These are phyloP conservation scores for Philonicus albiceps DNA, from an alignment of 2,888 invertebrate genomes.

Conservation along the genomic window DNA sequence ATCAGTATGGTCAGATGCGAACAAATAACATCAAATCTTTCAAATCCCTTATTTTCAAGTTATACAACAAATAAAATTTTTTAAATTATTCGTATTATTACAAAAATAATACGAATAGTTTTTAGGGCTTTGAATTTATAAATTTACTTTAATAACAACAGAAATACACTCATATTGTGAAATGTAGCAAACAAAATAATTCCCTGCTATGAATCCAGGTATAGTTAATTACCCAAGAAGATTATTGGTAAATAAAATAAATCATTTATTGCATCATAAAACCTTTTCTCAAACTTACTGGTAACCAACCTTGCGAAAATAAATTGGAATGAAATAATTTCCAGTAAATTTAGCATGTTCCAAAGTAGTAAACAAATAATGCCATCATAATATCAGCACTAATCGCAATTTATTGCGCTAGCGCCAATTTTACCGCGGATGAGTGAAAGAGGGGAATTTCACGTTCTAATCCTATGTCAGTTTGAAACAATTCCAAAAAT, in stretches of 20 bases:
- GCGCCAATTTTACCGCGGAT: neutral
- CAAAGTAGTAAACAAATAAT: constrained; percentile 25
- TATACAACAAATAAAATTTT: too few species aligned
- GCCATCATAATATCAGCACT: constrained; percentile 35
- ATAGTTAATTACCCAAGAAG: neutral
- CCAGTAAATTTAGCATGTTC: constrained; percentile 33
- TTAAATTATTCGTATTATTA: too few species aligned
- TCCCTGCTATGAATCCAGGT: neutral
- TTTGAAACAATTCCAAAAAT: constrained; percentile 45
- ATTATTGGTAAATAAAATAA: neutral
- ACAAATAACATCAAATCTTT: too few species aligned
- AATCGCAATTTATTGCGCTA: constrained; percentile 22
- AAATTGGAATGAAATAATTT: neutral
- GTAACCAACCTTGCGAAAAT: neutral
- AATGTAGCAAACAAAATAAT: neutral
- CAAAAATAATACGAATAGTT: too few species aligned
- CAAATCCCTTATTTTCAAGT: too few species aligned
- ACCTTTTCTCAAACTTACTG: neutral
- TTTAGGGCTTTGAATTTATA: too few species aligned
- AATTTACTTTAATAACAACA: too few species aligned
- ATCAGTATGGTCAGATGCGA: too few species aligned
- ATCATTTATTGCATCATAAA: neutral
- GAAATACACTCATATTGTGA: too few species aligned
- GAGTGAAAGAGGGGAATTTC: neutral
- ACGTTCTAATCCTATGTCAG: constrained; percentile 45